These are phyloP conservation scores for Cotesia glomerata DNA, from an alignment of 1,140 invertebrate species.

Conservation along the genomic window DNA sequence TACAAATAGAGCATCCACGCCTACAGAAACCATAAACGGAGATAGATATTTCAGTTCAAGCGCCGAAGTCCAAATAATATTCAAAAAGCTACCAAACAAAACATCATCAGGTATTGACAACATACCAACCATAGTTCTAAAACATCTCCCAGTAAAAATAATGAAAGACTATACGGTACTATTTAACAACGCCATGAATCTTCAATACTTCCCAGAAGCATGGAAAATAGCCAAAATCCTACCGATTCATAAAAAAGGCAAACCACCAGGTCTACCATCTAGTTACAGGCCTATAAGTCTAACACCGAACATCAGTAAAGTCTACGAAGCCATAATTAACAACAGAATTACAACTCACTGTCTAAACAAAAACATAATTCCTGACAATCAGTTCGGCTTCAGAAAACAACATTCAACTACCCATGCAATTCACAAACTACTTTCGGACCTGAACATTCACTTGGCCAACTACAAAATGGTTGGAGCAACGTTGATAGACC, in stretches of 20 bases:
- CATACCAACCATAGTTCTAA: constrained; percentile 9
- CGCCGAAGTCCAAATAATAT: neutral
- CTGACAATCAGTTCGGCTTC: constrained; percentile 20
- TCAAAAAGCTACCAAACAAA: constrained; percentile 20
- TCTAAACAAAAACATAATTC: constrained; percentile 7
- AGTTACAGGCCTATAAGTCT: constrained; percentile 24
- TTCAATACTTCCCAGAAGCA: constrained; percentile 11
- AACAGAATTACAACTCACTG: neutral
- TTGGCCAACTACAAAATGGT: neutral
- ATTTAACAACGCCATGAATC: constrained; percentile 27
- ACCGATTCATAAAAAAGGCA: constrained; percentile 9
- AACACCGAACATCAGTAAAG: constrained; percentile 17
- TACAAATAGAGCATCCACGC: neutral
- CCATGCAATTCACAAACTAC: constrained; percentile 14
- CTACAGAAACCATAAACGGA: neutral
- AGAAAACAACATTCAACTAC: neutral
- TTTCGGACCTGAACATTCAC: constrained; percentile 7
- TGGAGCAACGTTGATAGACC: constrained; percentile 5
- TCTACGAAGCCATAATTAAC: constrained; percentile 12
- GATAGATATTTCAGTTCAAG: neutral
- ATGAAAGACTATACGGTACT: neutral
- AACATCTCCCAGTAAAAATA: constrained; percentile 12
- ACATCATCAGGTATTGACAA: constrained; percentile 5
- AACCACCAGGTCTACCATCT: neutral
- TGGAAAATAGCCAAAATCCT: constrained; percentile 26